Conservation (phyloP, 64 coral and sea anemone species). For the Acropora yongei region DNA sequence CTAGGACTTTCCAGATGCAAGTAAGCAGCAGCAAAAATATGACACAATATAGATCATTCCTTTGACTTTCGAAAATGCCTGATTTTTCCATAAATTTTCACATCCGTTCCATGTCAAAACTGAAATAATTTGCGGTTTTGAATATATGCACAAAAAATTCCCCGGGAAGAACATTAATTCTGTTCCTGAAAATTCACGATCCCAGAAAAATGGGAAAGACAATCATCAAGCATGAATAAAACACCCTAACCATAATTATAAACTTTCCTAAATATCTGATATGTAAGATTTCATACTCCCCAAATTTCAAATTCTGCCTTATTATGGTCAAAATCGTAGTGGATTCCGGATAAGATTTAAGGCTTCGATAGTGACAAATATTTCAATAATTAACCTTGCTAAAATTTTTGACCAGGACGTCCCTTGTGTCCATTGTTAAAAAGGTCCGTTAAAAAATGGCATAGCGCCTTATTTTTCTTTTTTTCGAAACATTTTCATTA, state of each 20-base stretch:
- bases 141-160: background rate
- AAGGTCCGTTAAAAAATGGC: background rate
- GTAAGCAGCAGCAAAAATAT: background rate
- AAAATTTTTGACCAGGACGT: no score
- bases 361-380: background rate
- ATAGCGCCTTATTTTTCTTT: background rate
- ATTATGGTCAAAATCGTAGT: conserved; percentile 6
- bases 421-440: background rate
- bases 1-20: no score
- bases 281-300: background rate
- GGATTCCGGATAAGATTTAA: background rate
- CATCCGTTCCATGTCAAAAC: background rate
- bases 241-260: background rate
- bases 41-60: background rate
- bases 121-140: background rate
- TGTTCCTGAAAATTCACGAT: conserved; percentile 55
- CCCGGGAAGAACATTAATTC: conserved; percentile 5
- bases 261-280: background rate
- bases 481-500: conserved; percentile 20
- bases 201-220: background rate
- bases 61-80: conserved; percentile 5
- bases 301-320: conserved; percentile 1
- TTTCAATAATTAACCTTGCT: background rate
- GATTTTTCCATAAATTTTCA: background rate
- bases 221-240: background rate